These are phyloP conservation scores for Phalacrocorax brasilianus DNA, from an alignment of 2,113 vertebrate species.

Conservation along the genomic window DNA sequence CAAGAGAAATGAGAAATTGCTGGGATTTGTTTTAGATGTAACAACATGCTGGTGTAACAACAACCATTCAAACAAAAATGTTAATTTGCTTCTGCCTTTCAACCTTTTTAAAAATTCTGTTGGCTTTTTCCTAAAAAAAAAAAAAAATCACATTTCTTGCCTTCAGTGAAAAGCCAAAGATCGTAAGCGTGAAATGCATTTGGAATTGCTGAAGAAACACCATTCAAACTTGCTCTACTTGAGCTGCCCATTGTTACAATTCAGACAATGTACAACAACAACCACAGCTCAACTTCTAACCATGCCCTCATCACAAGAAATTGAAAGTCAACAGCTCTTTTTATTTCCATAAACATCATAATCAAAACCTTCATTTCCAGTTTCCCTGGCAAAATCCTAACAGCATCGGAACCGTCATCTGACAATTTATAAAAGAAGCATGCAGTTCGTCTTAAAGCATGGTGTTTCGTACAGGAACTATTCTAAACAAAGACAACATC, in stretches of 20 bases:
- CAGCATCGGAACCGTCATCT: conserved; percentile 33
- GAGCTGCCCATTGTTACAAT: conserved; percentile 44
- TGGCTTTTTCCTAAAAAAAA: background rate
- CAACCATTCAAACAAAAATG: background rate
- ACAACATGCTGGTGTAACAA: background rate
- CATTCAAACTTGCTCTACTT: conserved; percentile 72
- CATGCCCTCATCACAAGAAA: conserved; percentile 12
- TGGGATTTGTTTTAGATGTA: conserved; percentile 11
- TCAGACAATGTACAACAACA: conserved; percentile 42
- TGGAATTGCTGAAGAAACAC: conserved; percentile 58
- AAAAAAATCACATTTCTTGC: background rate
- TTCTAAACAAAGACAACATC: conserved; percentile 71
- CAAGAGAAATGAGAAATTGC: conserved; percentile 34
- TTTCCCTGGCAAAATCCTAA: conserved; percentile 33
- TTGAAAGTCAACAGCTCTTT: conserved; percentile 64
- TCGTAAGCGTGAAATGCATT: conserved; percentile 20
- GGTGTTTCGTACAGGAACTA: conserved; percentile 4
- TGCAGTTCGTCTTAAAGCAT: background rate
- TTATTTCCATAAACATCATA: conserved; percentile 33
- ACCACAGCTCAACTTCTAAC: conserved; percentile 19
- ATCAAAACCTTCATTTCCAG: conserved; percentile 39
- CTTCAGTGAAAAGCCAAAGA: background rate
- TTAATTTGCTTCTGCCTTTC: background rate
- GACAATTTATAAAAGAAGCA: conserved; percentile 39
- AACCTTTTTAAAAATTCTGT: background rate